Evolutionary conservation across 1,140 invertebrate species (phyloP).

Genomic region (Teleopsis dalmanni): DNA sequence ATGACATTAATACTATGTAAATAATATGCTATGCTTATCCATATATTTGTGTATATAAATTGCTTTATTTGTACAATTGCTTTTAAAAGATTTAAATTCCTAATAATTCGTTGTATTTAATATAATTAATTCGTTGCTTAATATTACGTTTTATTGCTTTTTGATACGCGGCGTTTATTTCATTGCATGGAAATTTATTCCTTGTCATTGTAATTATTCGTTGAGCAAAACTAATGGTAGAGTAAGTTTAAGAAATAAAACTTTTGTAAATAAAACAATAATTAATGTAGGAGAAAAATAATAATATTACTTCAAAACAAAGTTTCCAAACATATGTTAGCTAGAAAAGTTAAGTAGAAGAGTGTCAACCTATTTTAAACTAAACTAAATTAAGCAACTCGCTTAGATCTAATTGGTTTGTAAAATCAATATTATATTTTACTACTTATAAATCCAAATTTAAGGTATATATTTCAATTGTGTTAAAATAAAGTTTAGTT

Average conservation of each 20-base stretch:
- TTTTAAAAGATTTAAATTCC: no score
- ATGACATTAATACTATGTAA: no score
- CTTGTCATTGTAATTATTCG: slow-evolving; percentile 13
- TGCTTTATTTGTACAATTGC: no score
- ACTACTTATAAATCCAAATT: no score
- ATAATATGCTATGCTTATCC: no score
- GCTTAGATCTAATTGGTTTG: not conserved
- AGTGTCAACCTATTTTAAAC: not conserved
- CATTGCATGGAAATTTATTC: slow-evolving; percentile 8
- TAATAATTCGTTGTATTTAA: no score
- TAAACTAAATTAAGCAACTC: not conserved
- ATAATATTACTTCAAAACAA: not conserved
- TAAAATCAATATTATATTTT: no score
- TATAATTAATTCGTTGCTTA: slow-evolving; percentile 17
- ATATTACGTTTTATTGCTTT: slow-evolving; percentile 43
- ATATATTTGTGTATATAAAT: no score
- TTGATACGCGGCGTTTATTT: slow-evolving; percentile 35
- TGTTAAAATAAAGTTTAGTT: no score
- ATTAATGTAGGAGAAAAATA: not conserved
- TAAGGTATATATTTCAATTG: no score
- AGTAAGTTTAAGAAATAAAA: not conserved
- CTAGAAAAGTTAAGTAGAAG: not conserved
- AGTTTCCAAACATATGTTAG: not conserved
- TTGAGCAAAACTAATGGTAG: slow-evolving; percentile 15
- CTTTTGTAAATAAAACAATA: not conserved